Base-by-base conservation (phyloP, 2,797 vertebrate genomes). In the Staurois parvus region DNA sequence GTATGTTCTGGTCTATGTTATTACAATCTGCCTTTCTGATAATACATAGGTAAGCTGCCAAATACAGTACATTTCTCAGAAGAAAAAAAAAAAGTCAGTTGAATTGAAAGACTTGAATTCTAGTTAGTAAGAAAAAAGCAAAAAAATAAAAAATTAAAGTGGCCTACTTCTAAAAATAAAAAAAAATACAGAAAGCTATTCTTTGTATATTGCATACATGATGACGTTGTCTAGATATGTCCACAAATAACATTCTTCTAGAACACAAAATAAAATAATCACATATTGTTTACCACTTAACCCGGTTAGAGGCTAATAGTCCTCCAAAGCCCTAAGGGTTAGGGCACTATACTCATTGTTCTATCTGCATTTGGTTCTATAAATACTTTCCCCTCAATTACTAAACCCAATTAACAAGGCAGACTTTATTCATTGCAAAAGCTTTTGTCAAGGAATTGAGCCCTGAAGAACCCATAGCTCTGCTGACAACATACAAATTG, bases 401-500 rank as follows among this genome's bases (percentile, higher is more conserved):
- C 42, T 81, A 62, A 81, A 85, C 79, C 30, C 77, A 75, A 85
- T 75, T 74, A 80, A 75, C 29, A 40, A 29, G 59, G 17, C 17
- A 37, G 78, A 67, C 17, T 59, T 85, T n/a, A 64, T 68, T 72
- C 84, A 75, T 52, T 42, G 30, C 32, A 81, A 85, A 69, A 68
- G 78, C 21, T 85, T 64, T 42, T 85, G 72, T 80, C 62, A 42
- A 81, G 62, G 72, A 81, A 81, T 64, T 26, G 62, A 75, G 77
- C 62, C 59, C 72, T 59, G 59, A 48, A 52, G 56, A 56, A 12
- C 56, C n/a, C 68, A 26, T 9, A 79, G 34, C 62, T 4, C 75
- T 15, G 42, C 72, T 85, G 77, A 85, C 78, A 80, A 81, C 69
- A 85, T 79, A 81, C 84, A 81, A 75, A 85, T 75, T 85, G 78